These are phyloP conservation scores for Stichopus horrens DNA, from an alignment of 53 echinoderm and acorn worm genomes.

Conservation along the genomic window DNA sequence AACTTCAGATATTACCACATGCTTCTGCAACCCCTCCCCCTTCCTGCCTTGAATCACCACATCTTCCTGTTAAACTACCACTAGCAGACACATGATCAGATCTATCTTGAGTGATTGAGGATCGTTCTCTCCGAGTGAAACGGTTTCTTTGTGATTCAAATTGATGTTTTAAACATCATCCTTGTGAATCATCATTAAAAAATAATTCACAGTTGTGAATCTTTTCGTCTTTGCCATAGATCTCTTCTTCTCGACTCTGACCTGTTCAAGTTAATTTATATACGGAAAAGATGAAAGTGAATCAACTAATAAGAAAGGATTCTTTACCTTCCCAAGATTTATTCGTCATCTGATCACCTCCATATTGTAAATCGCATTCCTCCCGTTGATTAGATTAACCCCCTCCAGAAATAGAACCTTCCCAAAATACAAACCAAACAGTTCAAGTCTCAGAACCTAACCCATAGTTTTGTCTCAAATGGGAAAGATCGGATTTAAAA, in stretches of 20 bases:
- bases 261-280: background rate
- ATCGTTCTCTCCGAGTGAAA: too few species aligned
- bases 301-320: background rate
- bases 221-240: background rate
- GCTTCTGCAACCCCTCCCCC: too few species aligned
- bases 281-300: background rate
- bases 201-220: background rate
- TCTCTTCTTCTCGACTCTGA: background rate
- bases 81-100: too few species aligned
- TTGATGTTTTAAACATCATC: too few species aligned
- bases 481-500: conserved; percentile 6
- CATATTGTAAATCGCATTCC: background rate
- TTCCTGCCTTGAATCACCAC: too few species aligned
- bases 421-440: background rate
- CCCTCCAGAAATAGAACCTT: background rate
- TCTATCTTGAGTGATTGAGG: too few species aligned
- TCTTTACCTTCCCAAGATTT: background rate
- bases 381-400: background rate
- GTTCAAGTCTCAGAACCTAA: background rate
- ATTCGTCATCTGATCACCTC: background rate
- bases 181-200: too few species aligned
- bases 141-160: too few species aligned
- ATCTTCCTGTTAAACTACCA: too few species aligned
- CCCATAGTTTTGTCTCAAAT: background rate
- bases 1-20: too few species aligned